A percentile compares a stretch with the other conserved stretches of the same genome.
Evolutionary conservation across 64 coral and sea anemone species (phyloP).

Genomic region (Montipora sp.): DNA sequence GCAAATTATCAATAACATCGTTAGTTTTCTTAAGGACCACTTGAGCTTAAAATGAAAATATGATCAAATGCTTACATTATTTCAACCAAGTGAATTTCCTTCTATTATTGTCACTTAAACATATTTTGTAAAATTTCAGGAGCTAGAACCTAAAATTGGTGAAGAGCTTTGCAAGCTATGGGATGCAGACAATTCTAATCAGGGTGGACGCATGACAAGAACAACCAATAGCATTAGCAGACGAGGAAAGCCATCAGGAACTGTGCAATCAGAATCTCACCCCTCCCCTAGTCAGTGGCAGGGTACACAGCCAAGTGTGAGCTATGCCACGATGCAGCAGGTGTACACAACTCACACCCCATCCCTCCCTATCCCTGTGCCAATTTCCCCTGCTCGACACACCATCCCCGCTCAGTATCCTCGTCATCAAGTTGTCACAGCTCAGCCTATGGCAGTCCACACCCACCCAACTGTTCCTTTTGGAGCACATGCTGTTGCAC

Average conservation of each 20-base stretch:
- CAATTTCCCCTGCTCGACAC: slow-evolving; percentile 69
- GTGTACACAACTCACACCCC: slow-evolving; percentile 87
- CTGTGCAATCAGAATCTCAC: slow-evolving; percentile 25
- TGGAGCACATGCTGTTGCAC: slow-evolving; percentile 5
- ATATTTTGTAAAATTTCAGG: slow-evolving; percentile 46
- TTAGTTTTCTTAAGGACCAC: too few relatives aligned
- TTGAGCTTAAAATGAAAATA: too few relatives aligned
- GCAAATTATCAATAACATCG: too few relatives aligned
- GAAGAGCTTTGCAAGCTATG: slow-evolving; percentile 86
- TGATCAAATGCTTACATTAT: too few relatives aligned
- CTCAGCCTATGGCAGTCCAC: slow-evolving; percentile 36
- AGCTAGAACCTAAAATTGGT: slow-evolving; percentile 84
- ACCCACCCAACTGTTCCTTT: slow-evolving; percentile 1
- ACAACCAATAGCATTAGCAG: slow-evolving; percentile 8
- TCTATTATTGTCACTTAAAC: not conserved
- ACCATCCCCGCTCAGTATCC: slow-evolving; percentile 24
- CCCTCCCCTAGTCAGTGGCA: slow-evolving; percentile 74
- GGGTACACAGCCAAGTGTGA: slow-evolving; percentile 26
- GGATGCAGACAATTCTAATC: slow-evolving; percentile 66
- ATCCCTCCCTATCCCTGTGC: slow-evolving; percentile 98
- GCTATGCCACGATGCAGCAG: slow-evolving; percentile 65
- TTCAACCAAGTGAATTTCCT: too few relatives aligned
- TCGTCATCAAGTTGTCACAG: slow-evolving; percentile 24
- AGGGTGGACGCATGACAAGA: slow-evolving; percentile 25
- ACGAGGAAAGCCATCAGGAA: slow-evolving; percentile 45